Conservation (phyloP, 2,113 vertebrate species). For the Cephalopterus ornatus region DNA sequence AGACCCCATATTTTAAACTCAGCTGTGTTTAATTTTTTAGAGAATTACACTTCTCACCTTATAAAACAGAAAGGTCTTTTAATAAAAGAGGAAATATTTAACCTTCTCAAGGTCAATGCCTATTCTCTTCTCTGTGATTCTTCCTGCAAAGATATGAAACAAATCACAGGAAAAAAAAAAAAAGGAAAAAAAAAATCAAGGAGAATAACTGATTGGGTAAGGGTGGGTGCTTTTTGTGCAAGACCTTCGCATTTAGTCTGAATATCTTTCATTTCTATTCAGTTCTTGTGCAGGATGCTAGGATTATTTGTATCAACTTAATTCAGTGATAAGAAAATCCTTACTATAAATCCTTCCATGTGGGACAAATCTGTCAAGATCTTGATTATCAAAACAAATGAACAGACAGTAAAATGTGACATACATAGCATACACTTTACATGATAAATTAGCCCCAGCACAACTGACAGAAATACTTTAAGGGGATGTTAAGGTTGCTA, state of each 20-base stretch:
- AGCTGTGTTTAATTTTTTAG: background rate
- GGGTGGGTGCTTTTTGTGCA: background rate
- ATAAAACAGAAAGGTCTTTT: background rate
- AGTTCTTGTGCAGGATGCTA: conserved; percentile 43
- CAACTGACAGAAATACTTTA: conserved; percentile 52
- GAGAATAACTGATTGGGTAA: background rate
- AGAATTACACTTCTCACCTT: background rate
- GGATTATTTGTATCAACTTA: conserved; percentile 55
- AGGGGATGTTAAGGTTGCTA: conserved; percentile 68
- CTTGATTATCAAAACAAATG: conserved; percentile 79
- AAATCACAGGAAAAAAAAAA: background rate
- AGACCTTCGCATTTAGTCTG: background rate
- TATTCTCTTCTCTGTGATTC: background rate
- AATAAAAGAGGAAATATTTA: conserved; percentile 2
- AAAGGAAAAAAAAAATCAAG: background rate
- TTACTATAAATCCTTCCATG: conserved; percentile 71
- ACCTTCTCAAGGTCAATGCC: background rate
- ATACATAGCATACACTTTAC: conserved; percentile 59
- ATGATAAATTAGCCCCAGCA: conserved; percentile 70
- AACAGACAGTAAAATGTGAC: conserved; percentile 70
- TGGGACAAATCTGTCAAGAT: conserved; percentile 73
- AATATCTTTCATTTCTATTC: conserved; percentile 64
- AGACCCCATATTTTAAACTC: background rate
- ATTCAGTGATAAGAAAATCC: conserved; percentile 71
- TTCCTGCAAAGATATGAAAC: background rate